Evolutionary conservation across 2,113 vertebrate genomes (phyloP), one percentile per base, ranked within the genome.

Genomic region (Ptychochromis oligacanthus): DNA sequence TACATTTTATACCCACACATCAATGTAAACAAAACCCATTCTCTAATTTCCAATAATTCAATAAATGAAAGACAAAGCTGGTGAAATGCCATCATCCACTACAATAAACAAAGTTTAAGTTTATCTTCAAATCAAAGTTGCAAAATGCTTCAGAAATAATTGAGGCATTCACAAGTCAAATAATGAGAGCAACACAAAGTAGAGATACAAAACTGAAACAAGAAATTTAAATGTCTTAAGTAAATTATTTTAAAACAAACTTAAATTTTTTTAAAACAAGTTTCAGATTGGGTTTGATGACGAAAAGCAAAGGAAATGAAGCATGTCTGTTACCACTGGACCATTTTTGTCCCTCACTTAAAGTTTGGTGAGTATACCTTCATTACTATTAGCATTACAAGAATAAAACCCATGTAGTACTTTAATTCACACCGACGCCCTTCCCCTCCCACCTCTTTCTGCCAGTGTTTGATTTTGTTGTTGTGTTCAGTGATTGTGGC

Each of bases 391-490:
- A 24, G 2, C 1, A 3, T 18, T 18, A n/a, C n/a, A 56, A 74
- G 17, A 59, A 49, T 76, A 15, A 82, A 62, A 31, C 11, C 24
- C 9, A 24, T n/a, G 26, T 52, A 28, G 67, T 14, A 31, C 10
- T 43, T 28, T 15, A 77, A 40, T 8, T 36, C 22, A 58, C 36
- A 26, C 15, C n/a, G 28, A 14, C 4, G 1, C 20, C 1, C 12
- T 1, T 17, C 18, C 11, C 8, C n/a, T 64, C 93, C 59, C 89
- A 98, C 98, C 97, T 99, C 97, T 92, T 97, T 99, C 52, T 98
- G 96, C 97, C 97, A 99, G 81, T 98, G 95, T 91, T 97, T 98
- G 59, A 99, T 93, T 93, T 99, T 99, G 55, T 94, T 95, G 87
- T 97, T 96, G 91, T 97, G 96, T 75, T 98, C 96, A 0, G 93